phyloP scores from a whole-genome alignment of 2,113 vertebrate species.

The Romanogobio albipinnatus region DNA sequence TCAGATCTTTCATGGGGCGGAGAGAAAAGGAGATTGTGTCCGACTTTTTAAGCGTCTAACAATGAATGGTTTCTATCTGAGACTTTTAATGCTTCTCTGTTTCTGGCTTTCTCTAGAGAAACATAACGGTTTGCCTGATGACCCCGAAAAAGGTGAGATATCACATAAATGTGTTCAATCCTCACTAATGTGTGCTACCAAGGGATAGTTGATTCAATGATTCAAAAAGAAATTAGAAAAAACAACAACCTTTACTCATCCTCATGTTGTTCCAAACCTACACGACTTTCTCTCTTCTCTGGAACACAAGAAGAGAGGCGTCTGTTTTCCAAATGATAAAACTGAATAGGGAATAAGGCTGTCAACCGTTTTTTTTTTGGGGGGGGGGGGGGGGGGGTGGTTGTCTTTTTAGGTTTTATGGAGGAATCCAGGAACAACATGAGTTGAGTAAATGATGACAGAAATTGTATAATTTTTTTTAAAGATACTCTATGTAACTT shows the following conservation, averaged over 20 bases:
- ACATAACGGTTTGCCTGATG: slow-evolving; percentile 5
- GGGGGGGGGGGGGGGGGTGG: too few relatives aligned
- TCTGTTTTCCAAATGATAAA: neutral
- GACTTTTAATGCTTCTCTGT: slow-evolving; percentile 50
- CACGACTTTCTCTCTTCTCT: neutral
- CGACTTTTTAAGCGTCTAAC: slow-evolving; percentile 66
- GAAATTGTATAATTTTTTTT: too few relatives aligned
- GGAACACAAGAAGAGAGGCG: neutral
- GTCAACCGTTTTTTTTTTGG: too few relatives aligned
- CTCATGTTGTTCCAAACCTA: neutral
- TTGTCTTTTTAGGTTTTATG: neutral
- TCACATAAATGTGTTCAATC: neutral
- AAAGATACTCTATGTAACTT: too few relatives aligned
- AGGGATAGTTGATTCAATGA: neutral
- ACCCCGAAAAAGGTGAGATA: slow-evolving; percentile 40
- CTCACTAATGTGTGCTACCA: neutral
- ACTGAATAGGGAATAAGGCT: neutral
- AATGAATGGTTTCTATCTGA: slow-evolving; percentile 65
- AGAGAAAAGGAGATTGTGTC: slow-evolving; percentile 57
- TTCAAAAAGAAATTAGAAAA: neutral
- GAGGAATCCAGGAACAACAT: neutral
- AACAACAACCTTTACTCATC: neutral
- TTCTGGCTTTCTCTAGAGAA: slow-evolving; percentile 45
- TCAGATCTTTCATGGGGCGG: slow-evolving; percentile 64
- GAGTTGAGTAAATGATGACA: neutral